These are phyloP conservation scores for Ophioderma brevispina DNA, from an alignment of 35 echinoderm and acorn worm species.

Conservation along the genomic window DNA sequence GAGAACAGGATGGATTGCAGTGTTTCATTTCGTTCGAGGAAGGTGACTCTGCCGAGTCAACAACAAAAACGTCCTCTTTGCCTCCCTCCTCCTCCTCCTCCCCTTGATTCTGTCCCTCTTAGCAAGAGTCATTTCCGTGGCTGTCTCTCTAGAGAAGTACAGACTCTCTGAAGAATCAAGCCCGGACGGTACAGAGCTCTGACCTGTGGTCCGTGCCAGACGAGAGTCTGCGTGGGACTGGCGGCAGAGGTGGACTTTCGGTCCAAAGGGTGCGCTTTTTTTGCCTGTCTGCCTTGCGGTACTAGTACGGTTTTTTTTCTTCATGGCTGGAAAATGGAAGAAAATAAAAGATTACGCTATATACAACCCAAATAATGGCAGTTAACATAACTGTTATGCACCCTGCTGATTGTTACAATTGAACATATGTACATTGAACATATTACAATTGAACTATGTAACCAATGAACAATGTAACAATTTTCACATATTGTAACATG, in stretches of 20 bases:
- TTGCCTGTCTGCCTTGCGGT: not conserved
- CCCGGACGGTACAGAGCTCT: not conserved
- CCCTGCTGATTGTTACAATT: no score
- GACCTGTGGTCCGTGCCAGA: not conserved
- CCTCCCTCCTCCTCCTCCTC: no score
- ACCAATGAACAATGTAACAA: no score
- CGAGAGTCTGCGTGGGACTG: not conserved
- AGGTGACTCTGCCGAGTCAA: not conserved
- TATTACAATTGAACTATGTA: no score
- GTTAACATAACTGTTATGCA: no score
- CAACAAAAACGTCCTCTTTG: no score
- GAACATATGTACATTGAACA: no score
- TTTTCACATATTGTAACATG: no score
- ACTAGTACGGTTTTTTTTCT: no score
- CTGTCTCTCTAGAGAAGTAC: not conserved
- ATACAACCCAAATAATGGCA: no score
- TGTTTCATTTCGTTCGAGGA: not conserved
- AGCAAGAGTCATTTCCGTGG: not conserved
- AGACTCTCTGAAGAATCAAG: not conserved
- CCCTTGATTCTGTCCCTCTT: not conserved
- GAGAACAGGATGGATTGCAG: not conserved
- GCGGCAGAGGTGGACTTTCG: not conserved
- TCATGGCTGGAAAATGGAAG: not conserved
- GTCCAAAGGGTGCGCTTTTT: not conserved
- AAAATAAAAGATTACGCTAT: no score